Evolutionary conservation across 2,113 vertebrate species (phyloP).

Genomic region (Phocoena sinus): DNA sequence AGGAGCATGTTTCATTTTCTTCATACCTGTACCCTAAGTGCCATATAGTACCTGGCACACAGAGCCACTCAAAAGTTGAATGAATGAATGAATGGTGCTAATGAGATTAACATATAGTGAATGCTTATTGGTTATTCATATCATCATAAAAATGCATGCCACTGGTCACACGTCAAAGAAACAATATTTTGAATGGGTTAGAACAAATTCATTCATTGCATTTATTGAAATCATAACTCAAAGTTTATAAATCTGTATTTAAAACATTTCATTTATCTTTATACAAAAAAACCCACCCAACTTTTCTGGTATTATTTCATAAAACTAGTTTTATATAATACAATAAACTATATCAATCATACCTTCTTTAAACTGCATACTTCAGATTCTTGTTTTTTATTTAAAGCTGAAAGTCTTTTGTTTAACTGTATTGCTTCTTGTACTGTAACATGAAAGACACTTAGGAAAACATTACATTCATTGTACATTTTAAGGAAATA

Average conservation of each 20-base stretch:
- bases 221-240: slow-evolving; percentile 35
- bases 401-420: slow-evolving; percentile 84
- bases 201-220: slow-evolving; percentile 7
- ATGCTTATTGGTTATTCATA: not conserved
- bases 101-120: not conserved
- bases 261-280: slow-evolving; percentile 17
- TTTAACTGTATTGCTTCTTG: slow-evolving; percentile 89
- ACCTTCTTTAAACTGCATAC: slow-evolving; percentile 89
- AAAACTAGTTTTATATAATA: slow-evolving; percentile 24
- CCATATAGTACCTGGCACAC: not conserved
- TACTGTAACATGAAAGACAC: slow-evolving; percentile 79
- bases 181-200: slow-evolving; percentile 8
- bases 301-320: slow-evolving; percentile 20
- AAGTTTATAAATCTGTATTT: not conserved
- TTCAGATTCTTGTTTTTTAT: slow-evolving; percentile 85
- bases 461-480: slow-evolving; percentile 31
- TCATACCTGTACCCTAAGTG: not conserved
- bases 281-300: slow-evolving; percentile 12
- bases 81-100: not conserved
- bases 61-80: not conserved
- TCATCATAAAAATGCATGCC: not conserved
- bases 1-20: slow-evolving; percentile 29
- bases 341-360: slow-evolving; percentile 42
- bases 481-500: slow-evolving; percentile 32
- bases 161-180: not conserved